Conservation (phyloP, 2,113 vertebrate species). For the Onychostruthus taczanowskii region DNA sequence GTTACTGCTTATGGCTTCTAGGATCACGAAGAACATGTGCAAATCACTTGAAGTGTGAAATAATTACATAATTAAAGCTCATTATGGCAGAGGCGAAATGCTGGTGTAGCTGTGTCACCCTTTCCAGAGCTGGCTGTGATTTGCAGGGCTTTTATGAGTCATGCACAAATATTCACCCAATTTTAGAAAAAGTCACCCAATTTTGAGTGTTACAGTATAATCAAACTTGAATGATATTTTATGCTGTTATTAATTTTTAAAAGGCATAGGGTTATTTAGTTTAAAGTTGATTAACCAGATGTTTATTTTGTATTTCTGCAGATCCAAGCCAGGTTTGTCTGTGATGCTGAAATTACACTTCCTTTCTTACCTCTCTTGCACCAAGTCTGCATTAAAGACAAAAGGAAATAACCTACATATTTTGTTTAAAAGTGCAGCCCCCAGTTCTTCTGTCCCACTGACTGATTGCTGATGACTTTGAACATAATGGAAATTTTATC, state of each 20-base stretch:
- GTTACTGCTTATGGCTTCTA: not conserved
- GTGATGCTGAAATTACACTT: not conserved
- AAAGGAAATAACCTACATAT: not conserved
- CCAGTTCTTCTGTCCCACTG: not conserved
- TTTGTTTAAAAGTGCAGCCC: not conserved
- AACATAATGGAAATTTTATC: constrained; percentile 27
- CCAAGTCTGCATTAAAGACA: not conserved
- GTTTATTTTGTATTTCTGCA: not conserved
- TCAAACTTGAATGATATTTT: not conserved
- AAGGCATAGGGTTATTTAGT: not conserved
- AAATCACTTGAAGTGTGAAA: constrained; percentile 48
- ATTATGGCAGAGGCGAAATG: not conserved
- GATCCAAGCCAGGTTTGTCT: not conserved
- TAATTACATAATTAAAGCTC: constrained; percentile 47
- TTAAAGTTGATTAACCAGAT: not conserved
- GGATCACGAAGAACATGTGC: constrained; percentile 13
- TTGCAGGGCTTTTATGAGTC: not conserved
- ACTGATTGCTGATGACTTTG: not conserved
- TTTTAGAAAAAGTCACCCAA: not conserved
- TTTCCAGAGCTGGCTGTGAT: not conserved
- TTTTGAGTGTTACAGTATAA: not conserved
- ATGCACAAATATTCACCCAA: not conserved
- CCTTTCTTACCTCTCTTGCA: not conserved
- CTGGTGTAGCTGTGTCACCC: not conserved
- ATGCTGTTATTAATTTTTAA: not conserved